A percentile compares a stretch with the other conserved stretches of the same genome.
phyloP scores from a whole-genome alignment of 1,140 invertebrate genomes.

The Nilaparvata lugens region DNA sequence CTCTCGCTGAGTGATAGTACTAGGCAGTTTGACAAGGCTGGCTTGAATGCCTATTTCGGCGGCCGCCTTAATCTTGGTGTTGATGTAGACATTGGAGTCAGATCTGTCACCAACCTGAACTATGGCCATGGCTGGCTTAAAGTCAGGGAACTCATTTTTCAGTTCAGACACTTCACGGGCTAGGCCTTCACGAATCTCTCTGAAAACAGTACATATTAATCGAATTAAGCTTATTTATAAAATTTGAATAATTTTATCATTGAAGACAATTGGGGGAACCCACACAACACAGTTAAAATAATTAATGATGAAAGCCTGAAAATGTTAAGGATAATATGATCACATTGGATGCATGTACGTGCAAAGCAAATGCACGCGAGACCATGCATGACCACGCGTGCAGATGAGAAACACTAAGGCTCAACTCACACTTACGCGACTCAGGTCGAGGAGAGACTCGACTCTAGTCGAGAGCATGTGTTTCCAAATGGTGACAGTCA shows the following conservation, averaged over 20 bases:
- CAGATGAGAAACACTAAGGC: too few relatives aligned
- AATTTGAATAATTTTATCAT: not conserved
- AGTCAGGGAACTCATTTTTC: constrained; percentile 47
- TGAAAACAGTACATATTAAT: constrained; percentile 35
- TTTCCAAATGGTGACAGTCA: too few relatives aligned
- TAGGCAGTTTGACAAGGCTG: constrained; percentile 71
- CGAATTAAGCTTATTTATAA: not conserved
- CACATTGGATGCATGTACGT: not conserved
- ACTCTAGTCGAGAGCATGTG: too few relatives aligned
- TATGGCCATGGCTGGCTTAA: constrained; percentile 68
- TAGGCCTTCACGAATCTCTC: constrained; percentile 64
- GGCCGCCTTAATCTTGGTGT: constrained; percentile 92
- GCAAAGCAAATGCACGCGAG: too few relatives aligned
- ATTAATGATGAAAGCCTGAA: not conserved
- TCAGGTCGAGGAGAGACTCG: too few relatives aligned
- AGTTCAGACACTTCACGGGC: constrained; percentile 53
- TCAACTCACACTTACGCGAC: too few relatives aligned
- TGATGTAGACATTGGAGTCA: constrained; percentile 99
- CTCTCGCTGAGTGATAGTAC: constrained; percentile 73
- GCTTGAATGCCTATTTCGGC: constrained; percentile 82
- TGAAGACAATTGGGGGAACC: not conserved
- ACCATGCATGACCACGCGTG: too few relatives aligned
- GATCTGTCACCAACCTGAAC: constrained; percentile 87
- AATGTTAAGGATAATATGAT: not conserved
- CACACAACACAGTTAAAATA: not conserved